phyloP scores from a whole-genome alignment of 2,888 invertebrate genomes.

The Heliconius aoede region DNA sequence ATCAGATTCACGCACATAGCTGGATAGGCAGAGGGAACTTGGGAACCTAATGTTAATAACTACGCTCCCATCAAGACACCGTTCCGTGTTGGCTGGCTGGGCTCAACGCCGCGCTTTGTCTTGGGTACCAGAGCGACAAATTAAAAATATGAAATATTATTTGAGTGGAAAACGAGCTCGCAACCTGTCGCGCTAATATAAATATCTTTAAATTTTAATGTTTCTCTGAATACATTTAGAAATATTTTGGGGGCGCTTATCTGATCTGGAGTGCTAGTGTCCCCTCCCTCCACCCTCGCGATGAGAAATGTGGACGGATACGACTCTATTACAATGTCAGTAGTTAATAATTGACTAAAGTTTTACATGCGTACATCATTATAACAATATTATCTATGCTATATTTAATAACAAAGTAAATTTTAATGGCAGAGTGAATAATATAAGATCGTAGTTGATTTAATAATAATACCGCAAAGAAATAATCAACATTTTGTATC shows the following conservation, averaged over 20 bases:
- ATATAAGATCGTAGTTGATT: no score
- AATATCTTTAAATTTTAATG: background rate
- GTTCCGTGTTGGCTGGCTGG: no score
- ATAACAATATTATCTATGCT: constrained; percentile 1
- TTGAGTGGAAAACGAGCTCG: no score
- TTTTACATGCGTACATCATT: constrained; percentile 11
- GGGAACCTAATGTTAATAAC: no score
- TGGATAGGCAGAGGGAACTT: no score
- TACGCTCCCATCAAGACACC: no score
- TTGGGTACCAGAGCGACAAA: no score
- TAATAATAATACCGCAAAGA: no score
- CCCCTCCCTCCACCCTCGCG: constrained; percentile 69
- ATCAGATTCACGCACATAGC: no score
- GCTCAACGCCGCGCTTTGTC: no score
- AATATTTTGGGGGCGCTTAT: constrained; percentile 63
- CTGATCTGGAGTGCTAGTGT: constrained; percentile 75
- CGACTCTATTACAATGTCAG: constrained; percentile 6
- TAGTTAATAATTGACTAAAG: constrained; percentile 13
- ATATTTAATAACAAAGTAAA: background rate
- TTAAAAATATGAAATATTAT: no score
- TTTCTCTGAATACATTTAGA: background rate
- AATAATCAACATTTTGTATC: no score
- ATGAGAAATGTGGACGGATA: constrained; percentile 52
- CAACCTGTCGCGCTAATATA: background rate
- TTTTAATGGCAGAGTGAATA: background rate